Evolutionary conservation across 2,797 vertebrate genomes (phyloP).

Genomic region (Galago senegalensis): DNA sequence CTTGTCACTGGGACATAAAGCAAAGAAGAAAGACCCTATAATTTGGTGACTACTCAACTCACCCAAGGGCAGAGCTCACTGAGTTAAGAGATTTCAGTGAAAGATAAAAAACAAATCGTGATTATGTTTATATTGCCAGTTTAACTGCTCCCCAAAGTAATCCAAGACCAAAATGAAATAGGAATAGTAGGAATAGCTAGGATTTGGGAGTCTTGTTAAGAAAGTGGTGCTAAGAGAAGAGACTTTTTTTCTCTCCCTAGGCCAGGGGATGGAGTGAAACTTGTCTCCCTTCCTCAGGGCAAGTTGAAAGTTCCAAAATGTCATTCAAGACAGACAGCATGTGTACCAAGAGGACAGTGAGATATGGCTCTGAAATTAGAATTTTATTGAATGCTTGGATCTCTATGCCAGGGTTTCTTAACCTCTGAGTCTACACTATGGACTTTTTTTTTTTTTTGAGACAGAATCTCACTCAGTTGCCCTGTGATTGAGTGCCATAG

Average conservation of each 20-base stretch:
- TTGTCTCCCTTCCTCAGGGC: background rate
- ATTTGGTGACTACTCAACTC: background rate
- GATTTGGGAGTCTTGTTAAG: background rate
- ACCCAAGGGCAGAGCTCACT: background rate
- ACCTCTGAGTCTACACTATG: background rate
- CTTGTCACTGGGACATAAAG: background rate
- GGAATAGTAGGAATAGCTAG: background rate
- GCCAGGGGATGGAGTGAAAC: background rate
- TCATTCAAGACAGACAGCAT: background rate
- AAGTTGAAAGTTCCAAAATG: background rate
- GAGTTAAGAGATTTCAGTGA: background rate
- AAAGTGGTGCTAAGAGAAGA: background rate
- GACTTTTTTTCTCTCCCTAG: background rate
- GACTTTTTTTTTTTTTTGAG: too few species aligned
- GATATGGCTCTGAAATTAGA: background rate
- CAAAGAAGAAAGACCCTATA: background rate
- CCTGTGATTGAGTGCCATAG: too few species aligned
- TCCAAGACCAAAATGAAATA: background rate
- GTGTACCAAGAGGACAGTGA: background rate
- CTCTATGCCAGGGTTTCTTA: background rate
- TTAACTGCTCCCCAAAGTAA: background rate
- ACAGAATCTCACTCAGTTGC: too few species aligned
- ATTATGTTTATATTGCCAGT: background rate
- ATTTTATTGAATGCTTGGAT: background rate
- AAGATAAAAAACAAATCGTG: background rate